A percentile compares a stretch with the other conserved stretches of the same genome.
Evolutionary conservation across 2,888 invertebrate genomes (phyloP).

Genomic region (Morinoia aosen): DNA sequence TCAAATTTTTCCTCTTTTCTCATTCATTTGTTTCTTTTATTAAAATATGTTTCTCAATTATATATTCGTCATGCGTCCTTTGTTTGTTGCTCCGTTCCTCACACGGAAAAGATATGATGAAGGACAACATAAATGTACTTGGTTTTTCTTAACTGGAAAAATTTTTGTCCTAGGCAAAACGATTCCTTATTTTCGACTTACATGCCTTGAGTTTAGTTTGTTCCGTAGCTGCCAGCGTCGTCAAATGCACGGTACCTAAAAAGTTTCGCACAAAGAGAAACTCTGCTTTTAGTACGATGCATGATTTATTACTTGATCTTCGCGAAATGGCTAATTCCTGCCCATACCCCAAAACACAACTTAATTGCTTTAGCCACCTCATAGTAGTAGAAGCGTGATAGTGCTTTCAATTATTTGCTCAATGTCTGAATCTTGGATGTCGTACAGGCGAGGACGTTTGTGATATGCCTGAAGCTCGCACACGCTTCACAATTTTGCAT

Average conservation of each 20-base stretch:
- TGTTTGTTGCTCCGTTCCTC: background rate
- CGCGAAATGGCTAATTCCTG: background rate
- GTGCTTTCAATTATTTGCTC: background rate
- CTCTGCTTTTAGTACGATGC: background rate
- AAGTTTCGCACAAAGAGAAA: background rate
- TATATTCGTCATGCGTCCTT: background rate
- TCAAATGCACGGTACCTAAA: background rate
- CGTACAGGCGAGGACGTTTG: background rate
- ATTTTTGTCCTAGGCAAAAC: background rate
- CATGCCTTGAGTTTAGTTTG: background rate
- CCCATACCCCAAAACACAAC: background rate
- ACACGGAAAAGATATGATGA: background rate
- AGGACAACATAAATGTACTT: background rate
- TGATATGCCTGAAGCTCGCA: background rate
- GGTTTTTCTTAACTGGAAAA: background rate
- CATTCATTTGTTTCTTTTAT: background rate
- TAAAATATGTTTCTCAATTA: background rate
- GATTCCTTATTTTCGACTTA: background rate
- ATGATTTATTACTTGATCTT: background rate
- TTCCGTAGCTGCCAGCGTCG: background rate
- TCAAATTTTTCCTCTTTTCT: background rate
- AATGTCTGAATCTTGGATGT: background rate
- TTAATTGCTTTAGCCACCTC: background rate
- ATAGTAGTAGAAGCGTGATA: background rate
- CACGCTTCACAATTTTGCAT: background rate